Percentiles rank a stretch among this genome's conserved stretches.
Conservation (phyloP, 2,113 vertebrate species). For the Chloroceryle aenea region DNA sequence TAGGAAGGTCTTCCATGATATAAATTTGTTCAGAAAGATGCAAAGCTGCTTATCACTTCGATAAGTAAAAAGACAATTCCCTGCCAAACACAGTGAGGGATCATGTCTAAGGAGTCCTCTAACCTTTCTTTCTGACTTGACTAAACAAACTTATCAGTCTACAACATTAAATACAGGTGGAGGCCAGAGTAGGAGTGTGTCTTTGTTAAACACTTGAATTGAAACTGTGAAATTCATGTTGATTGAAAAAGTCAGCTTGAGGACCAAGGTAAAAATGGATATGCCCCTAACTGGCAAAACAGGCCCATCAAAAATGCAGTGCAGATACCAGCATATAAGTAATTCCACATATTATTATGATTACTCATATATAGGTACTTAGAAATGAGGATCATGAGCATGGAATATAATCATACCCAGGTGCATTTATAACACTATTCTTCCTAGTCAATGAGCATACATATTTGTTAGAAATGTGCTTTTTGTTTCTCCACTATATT, state of each 20-base stretch:
- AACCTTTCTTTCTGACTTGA: neutral
- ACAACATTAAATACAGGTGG: neutral
- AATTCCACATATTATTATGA: neutral
- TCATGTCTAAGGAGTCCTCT: neutral
- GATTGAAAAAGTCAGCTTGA: neutral
- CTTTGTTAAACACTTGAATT: neutral
- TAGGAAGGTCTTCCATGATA: neutral
- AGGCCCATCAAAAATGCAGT: neutral
- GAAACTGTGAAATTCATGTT: neutral
- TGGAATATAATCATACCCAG: neutral
- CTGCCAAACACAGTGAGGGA: neutral
- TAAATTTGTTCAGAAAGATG: neutral
- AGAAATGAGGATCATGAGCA: neutral
- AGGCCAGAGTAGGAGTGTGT: neutral
- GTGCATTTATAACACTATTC: neutral
- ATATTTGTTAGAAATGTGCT: neutral
- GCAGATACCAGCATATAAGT: neutral
- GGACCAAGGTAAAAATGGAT: neutral
- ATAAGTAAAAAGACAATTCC: neutral
- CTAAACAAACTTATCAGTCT: neutral
- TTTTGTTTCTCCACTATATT: neutral
- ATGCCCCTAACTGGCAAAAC: neutral
- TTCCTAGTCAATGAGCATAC: neutral
- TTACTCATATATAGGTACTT: neutral
- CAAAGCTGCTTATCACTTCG: neutral